These are phyloP conservation scores for Brachionus manjavacas DNA, from an alignment of 1,140 invertebrate species.

Conservation along the genomic window DNA sequence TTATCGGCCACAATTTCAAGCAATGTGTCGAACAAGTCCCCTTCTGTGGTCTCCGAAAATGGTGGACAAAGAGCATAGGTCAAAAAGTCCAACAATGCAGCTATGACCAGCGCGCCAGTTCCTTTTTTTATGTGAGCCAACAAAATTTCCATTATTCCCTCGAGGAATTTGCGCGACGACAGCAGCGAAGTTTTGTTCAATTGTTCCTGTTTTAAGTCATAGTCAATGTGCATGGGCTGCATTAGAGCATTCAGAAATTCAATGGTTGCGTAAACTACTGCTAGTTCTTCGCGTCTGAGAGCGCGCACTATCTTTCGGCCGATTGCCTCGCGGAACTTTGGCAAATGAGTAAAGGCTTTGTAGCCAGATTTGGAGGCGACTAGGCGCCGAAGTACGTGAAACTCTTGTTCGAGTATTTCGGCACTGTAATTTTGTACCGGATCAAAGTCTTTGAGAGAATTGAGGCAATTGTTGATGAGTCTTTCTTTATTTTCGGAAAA, in stretches of 20 bases:
- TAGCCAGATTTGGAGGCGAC: conserved; percentile 96
- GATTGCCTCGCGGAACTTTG: conserved; percentile 88
- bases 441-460: conserved; percentile 69
- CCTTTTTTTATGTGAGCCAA: conserved; percentile 59
- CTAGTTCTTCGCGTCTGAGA: conserved; percentile 78
- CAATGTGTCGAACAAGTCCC: conserved; percentile 89
- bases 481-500: conserved; percentile 99
- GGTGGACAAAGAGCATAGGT: conserved; percentile 97
- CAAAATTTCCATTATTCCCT: conserved; percentile 91
- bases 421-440: conserved; percentile 63
- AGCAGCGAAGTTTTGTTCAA: conserved; percentile 92
- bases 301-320: conserved; percentile 83
- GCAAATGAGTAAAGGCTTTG: conserved; percentile 82
- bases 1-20: conserved; percentile 85
- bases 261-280: conserved; percentile 87
- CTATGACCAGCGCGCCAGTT: conserved; percentile 65
- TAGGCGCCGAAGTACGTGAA: conserved; percentile 83
- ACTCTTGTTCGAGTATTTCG: conserved; percentile 71
- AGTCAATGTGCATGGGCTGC: conserved; percentile 97
- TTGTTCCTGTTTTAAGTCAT: conserved; percentile 87
- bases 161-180: conserved; percentile 83
- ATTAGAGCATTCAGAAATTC: conserved; percentile 95
- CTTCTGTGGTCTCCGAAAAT: conserved; percentile 97
- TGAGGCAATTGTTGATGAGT: conserved; percentile 75
- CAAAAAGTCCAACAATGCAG: conserved; percentile 92